Evolutionary conservation across 2,797 vertebrate genomes (phyloP).

Genomic region (Pseudomugil tenellus): DNA sequence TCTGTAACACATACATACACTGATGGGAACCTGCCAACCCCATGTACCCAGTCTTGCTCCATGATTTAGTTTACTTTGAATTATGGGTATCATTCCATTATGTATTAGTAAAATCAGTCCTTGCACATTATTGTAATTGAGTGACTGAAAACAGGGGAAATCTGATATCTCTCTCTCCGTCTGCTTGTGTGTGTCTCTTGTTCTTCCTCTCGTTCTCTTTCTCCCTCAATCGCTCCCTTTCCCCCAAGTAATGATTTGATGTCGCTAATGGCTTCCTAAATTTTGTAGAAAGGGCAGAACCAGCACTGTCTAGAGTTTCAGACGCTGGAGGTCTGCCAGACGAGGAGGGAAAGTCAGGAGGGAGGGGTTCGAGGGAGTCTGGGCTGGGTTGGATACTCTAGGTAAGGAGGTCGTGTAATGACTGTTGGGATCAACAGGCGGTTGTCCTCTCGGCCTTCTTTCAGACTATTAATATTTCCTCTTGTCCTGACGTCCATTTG

Average conservation of each 20-base stretch:
- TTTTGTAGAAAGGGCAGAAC: slow-evolving; percentile 89
- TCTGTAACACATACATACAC: background rate
- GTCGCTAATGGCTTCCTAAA: slow-evolving; percentile 96
- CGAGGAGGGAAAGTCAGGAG: slow-evolving; percentile 40
- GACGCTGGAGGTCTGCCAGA: slow-evolving; percentile 83
- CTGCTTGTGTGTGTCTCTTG: slow-evolving; percentile 55
- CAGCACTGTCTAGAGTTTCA: slow-evolving; percentile 89
- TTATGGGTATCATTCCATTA: slow-evolving; percentile 78
- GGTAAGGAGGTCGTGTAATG: slow-evolving; percentile 61
- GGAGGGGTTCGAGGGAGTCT: slow-evolving; percentile 22
- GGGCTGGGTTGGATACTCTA: slow-evolving; percentile 36
- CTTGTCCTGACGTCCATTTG: slow-evolving; percentile 45
- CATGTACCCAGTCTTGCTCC: slow-evolving; percentile 40
- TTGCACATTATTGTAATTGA: slow-evolving; percentile 91
- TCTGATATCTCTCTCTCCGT: slow-evolving; percentile 78
- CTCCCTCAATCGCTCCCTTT: slow-evolving; percentile 56
- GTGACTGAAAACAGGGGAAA: slow-evolving; percentile 90
- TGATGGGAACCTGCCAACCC: slow-evolving; percentile 3
- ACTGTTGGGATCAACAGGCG: slow-evolving; percentile 41
- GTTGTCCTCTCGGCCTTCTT: slow-evolving; percentile 45
- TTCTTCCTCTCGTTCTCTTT: slow-evolving; percentile 61
- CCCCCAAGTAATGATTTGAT: slow-evolving; percentile 92
- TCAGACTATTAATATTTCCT: slow-evolving; percentile 59
- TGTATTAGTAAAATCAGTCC: slow-evolving; percentile 85
- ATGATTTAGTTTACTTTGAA: slow-evolving; percentile 73